Evolutionary conservation across 2,888 invertebrate genomes (phyloP).

Genomic region (Atethmia centrago): DNA sequence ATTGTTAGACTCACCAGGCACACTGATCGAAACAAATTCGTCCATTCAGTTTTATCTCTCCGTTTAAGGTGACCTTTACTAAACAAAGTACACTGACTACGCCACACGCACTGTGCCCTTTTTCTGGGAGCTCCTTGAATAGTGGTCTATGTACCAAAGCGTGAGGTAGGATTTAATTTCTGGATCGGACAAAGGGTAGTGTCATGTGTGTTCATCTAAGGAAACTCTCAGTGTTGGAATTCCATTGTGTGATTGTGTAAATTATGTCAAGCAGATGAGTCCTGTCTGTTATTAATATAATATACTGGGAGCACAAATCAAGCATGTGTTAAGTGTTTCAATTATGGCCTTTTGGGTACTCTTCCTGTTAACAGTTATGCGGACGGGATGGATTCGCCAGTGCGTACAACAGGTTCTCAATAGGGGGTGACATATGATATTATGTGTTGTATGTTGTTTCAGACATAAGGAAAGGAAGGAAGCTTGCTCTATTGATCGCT

Average conservation of each 20-base stretch:
- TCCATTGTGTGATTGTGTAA: neutral
- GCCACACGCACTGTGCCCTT: neutral
- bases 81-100: neutral
- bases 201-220: neutral
- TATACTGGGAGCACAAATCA: neutral
- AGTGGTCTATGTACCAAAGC: neutral
- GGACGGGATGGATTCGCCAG: too few relatives aligned
- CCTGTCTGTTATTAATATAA: too few relatives aligned
- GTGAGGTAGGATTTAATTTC: constrained; percentile 2
- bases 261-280: neutral
- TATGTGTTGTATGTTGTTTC: too few relatives aligned
- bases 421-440: too few relatives aligned
- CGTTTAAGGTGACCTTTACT: neutral
- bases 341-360: too few relatives aligned
- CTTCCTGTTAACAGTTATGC: too few relatives aligned
- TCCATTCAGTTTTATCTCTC: neutral
- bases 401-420: too few relatives aligned
- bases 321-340: neutral
- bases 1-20: neutral
- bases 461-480: too few relatives aligned
- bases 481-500: too few relatives aligned
- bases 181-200: too few relatives aligned
- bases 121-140: neutral
- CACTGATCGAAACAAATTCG: neutral
- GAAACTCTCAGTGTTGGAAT: neutral